Percentiles rank a stretch among this genome's conserved stretches.
These are phyloP conservation scores for Microcebus ravelobensis DNA, from an alignment of 2,113 vertebrate species.

Conservation along the genomic window DNA sequence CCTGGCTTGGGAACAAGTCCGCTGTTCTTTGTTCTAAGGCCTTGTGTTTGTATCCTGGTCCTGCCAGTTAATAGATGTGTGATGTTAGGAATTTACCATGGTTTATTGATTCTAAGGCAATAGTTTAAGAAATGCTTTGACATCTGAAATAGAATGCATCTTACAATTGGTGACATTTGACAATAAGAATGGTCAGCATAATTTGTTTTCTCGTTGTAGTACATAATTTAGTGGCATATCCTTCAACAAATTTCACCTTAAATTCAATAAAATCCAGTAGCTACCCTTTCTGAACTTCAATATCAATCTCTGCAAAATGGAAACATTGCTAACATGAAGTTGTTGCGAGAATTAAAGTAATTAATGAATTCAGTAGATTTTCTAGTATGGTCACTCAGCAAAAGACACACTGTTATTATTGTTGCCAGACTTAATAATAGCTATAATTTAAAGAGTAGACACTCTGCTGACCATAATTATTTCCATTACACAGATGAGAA, in stretches of 20 bases:
- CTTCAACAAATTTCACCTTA: background rate
- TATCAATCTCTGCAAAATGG: background rate
- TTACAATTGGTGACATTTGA: background rate
- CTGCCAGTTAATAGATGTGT: background rate
- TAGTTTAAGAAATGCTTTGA: background rate
- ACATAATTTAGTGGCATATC: background rate
- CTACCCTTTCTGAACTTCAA: background rate
- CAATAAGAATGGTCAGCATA: background rate
- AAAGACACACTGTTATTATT: background rate
- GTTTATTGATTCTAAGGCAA: background rate
- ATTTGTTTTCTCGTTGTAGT: background rate
- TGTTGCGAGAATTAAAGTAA: background rate
- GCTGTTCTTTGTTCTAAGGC: background rate
- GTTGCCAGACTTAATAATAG: background rate
- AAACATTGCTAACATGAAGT: background rate
- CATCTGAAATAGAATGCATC: background rate
- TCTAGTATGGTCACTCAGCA: background rate
- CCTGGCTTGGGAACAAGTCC: fast-evolving
- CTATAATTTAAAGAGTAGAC: background rate
- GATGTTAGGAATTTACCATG: background rate
- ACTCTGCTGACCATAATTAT: background rate
- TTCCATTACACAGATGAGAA: background rate
- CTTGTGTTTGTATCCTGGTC: background rate
- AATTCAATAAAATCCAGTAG: background rate
- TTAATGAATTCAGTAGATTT: background rate